Evolutionary conservation across 1,140 invertebrate genomes (phyloP), one percentile per base, ranked within the genome.

Genomic region (Caenorhabditis latens): DNA sequence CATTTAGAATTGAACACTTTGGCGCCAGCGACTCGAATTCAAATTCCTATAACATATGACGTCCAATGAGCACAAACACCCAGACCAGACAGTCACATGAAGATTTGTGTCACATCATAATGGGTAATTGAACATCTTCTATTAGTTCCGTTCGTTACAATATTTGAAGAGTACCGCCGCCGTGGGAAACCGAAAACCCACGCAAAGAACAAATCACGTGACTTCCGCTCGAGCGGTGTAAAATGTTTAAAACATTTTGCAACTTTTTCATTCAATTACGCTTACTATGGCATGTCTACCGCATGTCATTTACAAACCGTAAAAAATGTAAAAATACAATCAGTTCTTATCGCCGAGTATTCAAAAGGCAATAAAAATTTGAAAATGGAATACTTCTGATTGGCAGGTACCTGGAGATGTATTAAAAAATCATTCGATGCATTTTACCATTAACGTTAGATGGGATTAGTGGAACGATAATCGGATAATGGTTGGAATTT

Each of bases 121-220:
- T 79, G 71, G 71, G n/a, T 79, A 50, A 50, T 79, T 79, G 71
- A 79, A 79, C 71, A 79, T 21, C 61, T 40, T 21, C 50, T 32
- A 32, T 58, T 6, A 19, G 6, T n/a, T 53, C 50, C 9, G 9
- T 16, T 53, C 50, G 16, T 9, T 13, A 53, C 9, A 16, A 53
- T 14, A 58, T 58, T 58, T 58, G 14, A 16, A 24, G 24, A 71
- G 42, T 14, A 43, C 65, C 42, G 65, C 14, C 40, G 19, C 42
- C 16, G 46, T 21, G 7, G 24, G 11, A 8, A 14, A 43, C 14
- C 43, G 42, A 19, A 19, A 67, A 43, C n/a, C n/a, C 57, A 8
- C 21, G 4, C 21, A 21, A 21, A 61, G 57, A n/a, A 61, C 57
- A 43, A 71, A 71, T 71, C 65, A 46, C 65, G 65, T 46, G 40